A percentile compares a stretch with the other conserved stretches of the same genome.
Conservation (phyloP, 2,888 invertebrate genomes). For the Ligdia adustata region DNA sequence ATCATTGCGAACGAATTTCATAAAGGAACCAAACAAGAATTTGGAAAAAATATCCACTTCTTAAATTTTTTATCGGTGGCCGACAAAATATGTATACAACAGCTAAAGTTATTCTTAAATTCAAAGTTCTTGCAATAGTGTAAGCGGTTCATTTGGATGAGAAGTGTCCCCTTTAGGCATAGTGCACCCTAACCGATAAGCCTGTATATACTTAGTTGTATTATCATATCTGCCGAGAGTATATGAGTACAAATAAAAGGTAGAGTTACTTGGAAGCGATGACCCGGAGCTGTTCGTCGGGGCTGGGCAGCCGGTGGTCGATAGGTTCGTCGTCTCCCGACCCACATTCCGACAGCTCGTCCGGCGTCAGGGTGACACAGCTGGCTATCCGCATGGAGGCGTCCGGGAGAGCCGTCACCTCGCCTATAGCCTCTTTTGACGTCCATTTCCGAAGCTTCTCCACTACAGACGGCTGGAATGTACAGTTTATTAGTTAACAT, state of each 20-base stretch:
- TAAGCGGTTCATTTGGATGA: no score
- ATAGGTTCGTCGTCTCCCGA: slow-evolving; percentile 88
- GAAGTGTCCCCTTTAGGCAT: no score
- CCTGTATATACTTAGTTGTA: no score
- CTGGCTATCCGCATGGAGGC: slow-evolving; percentile 88
- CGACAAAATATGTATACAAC: no score
- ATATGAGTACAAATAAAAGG: background rate
- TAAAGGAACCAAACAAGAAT: no score
- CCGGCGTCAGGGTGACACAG: slow-evolving; percentile 76
- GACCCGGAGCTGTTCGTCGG: slow-evolving; percentile 93
- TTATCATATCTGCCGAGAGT: background rate
- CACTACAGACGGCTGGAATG: slow-evolving; percentile 89
- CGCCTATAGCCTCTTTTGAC: slow-evolving; percentile 91
- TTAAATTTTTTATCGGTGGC: no score
- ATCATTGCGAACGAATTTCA: no score
- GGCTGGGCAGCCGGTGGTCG: slow-evolving; percentile 94
- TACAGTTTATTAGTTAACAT: no score
- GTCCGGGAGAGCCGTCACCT: slow-evolving; percentile 91
- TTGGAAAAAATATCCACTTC: no score
- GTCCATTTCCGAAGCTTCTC: slow-evolving; percentile 94
- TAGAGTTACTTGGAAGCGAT: slow-evolving; percentile 89
- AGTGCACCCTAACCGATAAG: no score
- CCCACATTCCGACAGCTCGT: slow-evolving; percentile 80
- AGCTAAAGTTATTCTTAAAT: no score
- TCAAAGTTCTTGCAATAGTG: no score